These are phyloP conservation scores for Chunga burmeisteri DNA, from an alignment of 2,113 vertebrate genomes.

Conservation along the genomic window DNA sequence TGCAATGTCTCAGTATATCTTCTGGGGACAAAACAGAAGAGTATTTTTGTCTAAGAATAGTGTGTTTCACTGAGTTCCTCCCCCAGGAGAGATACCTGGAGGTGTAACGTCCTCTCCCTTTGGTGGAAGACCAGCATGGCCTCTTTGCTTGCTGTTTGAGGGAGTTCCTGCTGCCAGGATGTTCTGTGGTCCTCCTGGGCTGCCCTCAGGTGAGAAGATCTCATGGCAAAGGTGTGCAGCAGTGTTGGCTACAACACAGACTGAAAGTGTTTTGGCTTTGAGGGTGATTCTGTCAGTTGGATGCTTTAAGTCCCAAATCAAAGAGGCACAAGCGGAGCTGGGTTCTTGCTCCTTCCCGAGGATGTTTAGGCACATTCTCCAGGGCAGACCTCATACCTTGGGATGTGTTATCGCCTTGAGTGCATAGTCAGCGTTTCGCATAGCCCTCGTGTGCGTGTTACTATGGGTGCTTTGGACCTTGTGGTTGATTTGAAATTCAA, in stretches of 20 bases:
- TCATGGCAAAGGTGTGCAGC: background rate
- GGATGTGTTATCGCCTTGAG: fast-evolving
- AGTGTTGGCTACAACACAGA: background rate
- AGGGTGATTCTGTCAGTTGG: background rate
- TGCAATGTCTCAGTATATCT: background rate
- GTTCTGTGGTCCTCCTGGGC: background rate
- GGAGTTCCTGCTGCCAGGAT: background rate
- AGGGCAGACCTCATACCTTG: background rate
- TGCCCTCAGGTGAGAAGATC: background rate
- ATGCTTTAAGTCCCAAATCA: background rate
- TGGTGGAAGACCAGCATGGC: background rate
- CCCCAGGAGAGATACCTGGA: background rate
- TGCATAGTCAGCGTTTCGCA: background rate
- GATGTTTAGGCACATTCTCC: background rate
- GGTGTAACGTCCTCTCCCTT: background rate
- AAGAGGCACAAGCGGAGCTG: background rate
- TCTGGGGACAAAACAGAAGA: background rate
- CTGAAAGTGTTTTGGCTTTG: background rate
- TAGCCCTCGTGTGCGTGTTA: fast-evolving
- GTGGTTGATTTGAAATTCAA: background rate
- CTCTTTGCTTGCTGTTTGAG: background rate
- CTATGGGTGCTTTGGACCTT: background rate
- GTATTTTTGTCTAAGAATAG: background rate
- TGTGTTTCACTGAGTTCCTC: background rate
- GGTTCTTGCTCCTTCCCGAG: background rate